Evolutionary conservation across 2,888 invertebrate genomes (phyloP).

Genomic region (Galeopsomyia nigrocyanea): DNA sequence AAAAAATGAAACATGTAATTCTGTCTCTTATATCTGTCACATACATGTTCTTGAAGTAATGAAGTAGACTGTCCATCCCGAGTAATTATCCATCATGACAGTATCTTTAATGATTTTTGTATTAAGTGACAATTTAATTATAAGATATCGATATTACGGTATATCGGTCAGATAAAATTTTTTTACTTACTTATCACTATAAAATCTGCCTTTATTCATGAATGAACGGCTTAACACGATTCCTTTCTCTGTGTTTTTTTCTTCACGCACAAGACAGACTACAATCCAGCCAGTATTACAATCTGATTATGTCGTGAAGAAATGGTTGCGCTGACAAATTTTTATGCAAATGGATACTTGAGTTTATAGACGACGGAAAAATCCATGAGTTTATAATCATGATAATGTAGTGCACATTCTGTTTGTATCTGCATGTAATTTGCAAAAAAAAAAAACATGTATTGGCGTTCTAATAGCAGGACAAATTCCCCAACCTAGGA

Average conservation of each 20-base stretch:
- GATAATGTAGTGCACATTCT: too few species aligned
- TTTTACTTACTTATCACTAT: constrained; percentile 5
- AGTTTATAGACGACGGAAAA: constrained; percentile 13
- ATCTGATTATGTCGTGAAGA: constrained; percentile 24
- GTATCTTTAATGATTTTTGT: too few species aligned
- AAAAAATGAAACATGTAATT: too few species aligned
- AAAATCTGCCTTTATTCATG: constrained; percentile 35
- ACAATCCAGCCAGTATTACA: not conserved
- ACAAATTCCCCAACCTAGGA: not conserved
- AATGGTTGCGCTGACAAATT: constrained; percentile 23
- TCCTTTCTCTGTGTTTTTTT: constrained; percentile 21
- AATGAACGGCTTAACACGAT: constrained; percentile 30
- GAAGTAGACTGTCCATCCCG: too few species aligned
- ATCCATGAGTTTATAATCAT: too few species aligned
- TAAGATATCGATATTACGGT: too few species aligned
- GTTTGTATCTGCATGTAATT: too few species aligned
- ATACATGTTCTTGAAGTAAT: too few species aligned
- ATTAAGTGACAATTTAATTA: too few species aligned
- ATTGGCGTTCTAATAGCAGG: not conserved
- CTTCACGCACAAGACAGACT: not conserved
- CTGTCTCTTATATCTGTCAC: too few species aligned
- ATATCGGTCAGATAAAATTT: constrained; percentile 1
- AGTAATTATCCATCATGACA: too few species aligned
- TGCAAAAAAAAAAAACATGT: too few species aligned
- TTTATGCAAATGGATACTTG: constrained; percentile 33